Evolutionary conservation across 1,140 invertebrate genomes (phyloP).

Genomic region (Venustaconcha ellipsiformis): DNA sequence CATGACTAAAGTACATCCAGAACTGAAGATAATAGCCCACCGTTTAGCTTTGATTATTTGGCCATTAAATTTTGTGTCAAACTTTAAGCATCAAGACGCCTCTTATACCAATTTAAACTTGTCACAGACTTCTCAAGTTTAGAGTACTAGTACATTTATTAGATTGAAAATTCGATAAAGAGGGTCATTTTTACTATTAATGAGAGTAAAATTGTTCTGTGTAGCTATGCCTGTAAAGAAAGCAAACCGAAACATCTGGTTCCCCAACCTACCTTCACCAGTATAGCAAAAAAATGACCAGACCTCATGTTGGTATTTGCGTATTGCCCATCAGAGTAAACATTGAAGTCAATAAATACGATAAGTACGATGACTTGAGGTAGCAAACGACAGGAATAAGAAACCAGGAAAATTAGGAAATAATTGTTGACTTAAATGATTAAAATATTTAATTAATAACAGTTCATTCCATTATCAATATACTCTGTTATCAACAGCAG

Average conservation of each 20-base stretch:
- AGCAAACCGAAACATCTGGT: constrained; percentile 50
- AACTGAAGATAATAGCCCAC: constrained; percentile 49
- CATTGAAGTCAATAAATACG: accelerated
- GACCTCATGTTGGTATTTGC: too few relatives aligned
- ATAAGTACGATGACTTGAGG: too few relatives aligned
- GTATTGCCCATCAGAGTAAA: too few relatives aligned
- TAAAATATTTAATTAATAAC: too few relatives aligned
- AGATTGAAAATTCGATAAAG: constrained; percentile 32
- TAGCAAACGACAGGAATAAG: too few relatives aligned
- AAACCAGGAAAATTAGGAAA: too few relatives aligned
- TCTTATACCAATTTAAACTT: constrained; percentile 15
- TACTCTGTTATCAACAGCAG: too few relatives aligned
- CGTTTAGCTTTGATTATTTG: constrained; percentile 30
- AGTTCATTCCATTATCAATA: too few relatives aligned
- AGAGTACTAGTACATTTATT: neutral
- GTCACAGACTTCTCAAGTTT: constrained; percentile 7
- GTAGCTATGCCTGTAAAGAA: constrained; percentile 37
- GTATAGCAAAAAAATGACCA: constrained; percentile 4
- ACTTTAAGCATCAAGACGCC: constrained; percentile 22
- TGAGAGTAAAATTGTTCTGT: constrained; percentile 28
- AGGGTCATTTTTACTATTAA: constrained; percentile 17
- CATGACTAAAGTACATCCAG: constrained; percentile 54
- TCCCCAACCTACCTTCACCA: constrained; percentile 41
- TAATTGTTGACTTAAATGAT: too few relatives aligned
- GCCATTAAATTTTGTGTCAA: constrained; percentile 25